Conservation (phyloP, 1,140 invertebrate species). For the Brachionus manjavacas region DNA sequence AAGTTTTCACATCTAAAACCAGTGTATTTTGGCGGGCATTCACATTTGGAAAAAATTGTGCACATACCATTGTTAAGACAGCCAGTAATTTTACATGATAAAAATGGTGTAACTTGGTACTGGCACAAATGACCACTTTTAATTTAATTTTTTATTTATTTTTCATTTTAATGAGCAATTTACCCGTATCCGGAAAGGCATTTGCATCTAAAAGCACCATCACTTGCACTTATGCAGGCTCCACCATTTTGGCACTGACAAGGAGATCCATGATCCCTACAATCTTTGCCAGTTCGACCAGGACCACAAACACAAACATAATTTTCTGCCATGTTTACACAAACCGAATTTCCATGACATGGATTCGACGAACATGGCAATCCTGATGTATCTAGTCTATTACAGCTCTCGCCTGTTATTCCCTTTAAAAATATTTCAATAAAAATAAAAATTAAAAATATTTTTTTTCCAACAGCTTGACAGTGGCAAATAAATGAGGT, state of each 20-base stretch:
- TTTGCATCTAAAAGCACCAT: conserved; percentile 10
- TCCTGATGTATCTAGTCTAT: neutral
- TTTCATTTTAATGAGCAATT: neutral
- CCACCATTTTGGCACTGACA: conserved; percentile 41
- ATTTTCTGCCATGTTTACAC: neutral
- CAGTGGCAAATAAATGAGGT: conserved; percentile 27
- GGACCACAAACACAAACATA: conserved; percentile 39
- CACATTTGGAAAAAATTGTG: conserved; percentile 2
- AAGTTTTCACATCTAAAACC: conserved; percentile 10
- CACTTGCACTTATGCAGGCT: neutral
- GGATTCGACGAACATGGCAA: conserved; percentile 28
- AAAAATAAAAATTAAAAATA: neutral
- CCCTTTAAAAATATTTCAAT: neutral
- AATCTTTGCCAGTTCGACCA: conserved; percentile 20
- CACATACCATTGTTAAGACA: conserved; percentile 27
- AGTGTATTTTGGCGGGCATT: conserved; percentile 6
- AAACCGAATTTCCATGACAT: conserved; percentile 33
- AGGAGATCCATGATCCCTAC: conserved; percentile 18
- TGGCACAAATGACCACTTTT: conserved; percentile 32
- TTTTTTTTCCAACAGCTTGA: neutral
- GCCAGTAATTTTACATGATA: conserved; percentile 32
- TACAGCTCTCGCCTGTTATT: conserved; percentile 18
- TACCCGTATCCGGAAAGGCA: conserved; percentile 8
- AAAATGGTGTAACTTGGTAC: neutral
- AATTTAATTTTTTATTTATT: neutral